Percentiles rank a stretch among this genome's conserved stretches.
These are phyloP conservation scores for Loris lydekkerianus DNA, from an alignment of 2,797 vertebrate species.

Conservation along the genomic window DNA sequence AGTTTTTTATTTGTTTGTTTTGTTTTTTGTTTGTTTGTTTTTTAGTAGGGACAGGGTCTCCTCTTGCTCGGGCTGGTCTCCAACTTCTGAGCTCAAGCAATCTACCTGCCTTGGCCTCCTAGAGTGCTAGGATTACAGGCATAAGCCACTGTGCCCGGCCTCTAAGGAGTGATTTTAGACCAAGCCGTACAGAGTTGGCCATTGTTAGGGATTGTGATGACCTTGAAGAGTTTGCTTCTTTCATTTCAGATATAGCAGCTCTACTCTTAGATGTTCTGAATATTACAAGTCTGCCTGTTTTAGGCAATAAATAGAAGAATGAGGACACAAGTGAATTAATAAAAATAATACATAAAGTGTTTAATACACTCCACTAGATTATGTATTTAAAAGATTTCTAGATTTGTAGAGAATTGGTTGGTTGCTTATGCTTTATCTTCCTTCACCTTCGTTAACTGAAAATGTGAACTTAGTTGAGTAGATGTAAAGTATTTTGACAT, in stretches of 20 bases:
- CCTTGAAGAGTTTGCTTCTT: not conserved
- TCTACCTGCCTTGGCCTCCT: no score
- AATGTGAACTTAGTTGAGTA: not conserved
- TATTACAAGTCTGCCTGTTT: not conserved
- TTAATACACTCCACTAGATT: not conserved
- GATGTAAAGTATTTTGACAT: not conserved
- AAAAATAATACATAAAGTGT: not conserved
- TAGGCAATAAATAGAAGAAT: not conserved
- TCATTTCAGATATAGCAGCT: not conserved
- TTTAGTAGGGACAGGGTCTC: no score
- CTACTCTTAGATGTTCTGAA: not conserved
- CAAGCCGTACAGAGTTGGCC: not conserved
- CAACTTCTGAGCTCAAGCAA: no score
- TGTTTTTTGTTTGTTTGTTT: no score
- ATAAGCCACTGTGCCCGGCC: no score
- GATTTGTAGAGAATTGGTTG: not conserved
- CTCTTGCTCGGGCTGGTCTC: no score
- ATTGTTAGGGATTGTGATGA: not conserved
- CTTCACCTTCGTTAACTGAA: constrained; percentile 28
- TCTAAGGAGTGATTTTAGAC: not conserved
- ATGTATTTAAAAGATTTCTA: not conserved
- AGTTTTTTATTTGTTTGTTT: no score
- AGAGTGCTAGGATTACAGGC: no score
- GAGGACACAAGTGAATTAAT: not conserved
- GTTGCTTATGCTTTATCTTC: not conserved